Conservation (phyloP, 2,888 invertebrate genomes). For the Margaritifera margaritifera region DNA sequence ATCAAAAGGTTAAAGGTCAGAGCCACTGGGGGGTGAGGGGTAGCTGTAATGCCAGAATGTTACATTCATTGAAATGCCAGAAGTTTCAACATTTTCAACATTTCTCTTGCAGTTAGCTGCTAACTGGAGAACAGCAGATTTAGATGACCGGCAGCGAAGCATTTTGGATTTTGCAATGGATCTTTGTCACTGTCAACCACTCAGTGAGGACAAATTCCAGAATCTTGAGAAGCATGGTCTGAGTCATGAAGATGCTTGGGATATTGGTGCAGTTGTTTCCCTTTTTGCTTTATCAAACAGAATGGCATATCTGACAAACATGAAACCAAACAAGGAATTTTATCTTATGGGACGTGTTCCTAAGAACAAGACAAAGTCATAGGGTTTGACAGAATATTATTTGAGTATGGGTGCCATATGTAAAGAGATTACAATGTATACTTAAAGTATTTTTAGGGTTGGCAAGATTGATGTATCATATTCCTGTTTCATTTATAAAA, state of each 20-base stretch:
- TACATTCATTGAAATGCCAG: neutral
- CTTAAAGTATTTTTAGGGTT: too few relatives aligned
- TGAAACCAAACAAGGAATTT: conserved; percentile 65
- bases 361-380: conserved; percentile 23
- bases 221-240: conserved; percentile 54
- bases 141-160: conserved; percentile 55
- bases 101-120: conserved; percentile 51
- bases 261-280: conserved; percentile 61
- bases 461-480: too few relatives aligned
- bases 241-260: conserved; percentile 63
- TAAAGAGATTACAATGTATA: too few relatives aligned
- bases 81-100: neutral
- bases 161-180: conserved; percentile 62
- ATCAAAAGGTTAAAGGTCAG: neutral
- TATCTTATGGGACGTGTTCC: conserved; percentile 58
- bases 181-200: conserved; percentile 49
- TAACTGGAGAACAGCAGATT: conserved; percentile 57
- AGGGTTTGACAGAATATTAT: too few relatives aligned
- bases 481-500: too few relatives aligned
- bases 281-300: conserved; percentile 65
- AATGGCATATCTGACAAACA: conserved; percentile 56
- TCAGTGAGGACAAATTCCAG: conserved; percentile 47
- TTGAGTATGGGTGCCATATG: too few relatives aligned
- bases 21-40: neutral
- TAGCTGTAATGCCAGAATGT: neutral